phyloP scores from a whole-genome alignment of 2,888 invertebrate species.

The Nomada flava region DNA sequence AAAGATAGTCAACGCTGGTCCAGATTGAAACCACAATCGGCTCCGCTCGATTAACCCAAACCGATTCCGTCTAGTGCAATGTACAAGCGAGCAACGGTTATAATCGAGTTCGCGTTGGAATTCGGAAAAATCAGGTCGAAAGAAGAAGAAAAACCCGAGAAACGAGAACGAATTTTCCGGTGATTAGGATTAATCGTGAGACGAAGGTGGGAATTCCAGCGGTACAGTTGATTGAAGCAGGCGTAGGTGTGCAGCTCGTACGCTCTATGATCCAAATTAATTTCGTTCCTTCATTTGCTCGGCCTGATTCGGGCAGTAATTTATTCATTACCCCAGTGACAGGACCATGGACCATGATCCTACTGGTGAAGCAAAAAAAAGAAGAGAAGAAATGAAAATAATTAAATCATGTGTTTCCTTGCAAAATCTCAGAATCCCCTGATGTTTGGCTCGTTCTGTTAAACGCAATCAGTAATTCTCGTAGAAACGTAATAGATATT shows the following conservation, averaged over 20 bases:
- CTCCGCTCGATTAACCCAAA: slow-evolving; percentile 12
- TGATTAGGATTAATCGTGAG: slow-evolving; percentile 47
- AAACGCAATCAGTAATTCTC: neutral
- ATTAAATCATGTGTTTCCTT: slow-evolving; percentile 9
- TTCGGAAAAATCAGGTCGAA: neutral
- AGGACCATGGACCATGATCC: slow-evolving; percentile 16
- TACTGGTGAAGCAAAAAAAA: slow-evolving; percentile 5
- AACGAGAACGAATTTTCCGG: slow-evolving; percentile 18
- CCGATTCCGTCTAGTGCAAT: neutral
- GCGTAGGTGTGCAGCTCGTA: slow-evolving; percentile 24
- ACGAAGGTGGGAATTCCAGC: slow-evolving; percentile 36
- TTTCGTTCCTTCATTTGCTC: slow-evolving; percentile 9
- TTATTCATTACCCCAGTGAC: slow-evolving; percentile 16
- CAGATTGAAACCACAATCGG: neutral
- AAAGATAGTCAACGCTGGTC: neutral
- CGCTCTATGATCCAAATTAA: slow-evolving; percentile 19
- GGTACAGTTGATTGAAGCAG: slow-evolving; percentile 6
- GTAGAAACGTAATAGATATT: neutral
- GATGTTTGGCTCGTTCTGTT: neutral
- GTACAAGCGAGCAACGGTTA: slow-evolving; percentile 13
- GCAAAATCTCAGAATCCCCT: neutral
- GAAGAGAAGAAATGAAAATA: too few species aligned
- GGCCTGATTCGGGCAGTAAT: slow-evolving; percentile 20
- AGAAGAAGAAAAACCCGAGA: neutral
- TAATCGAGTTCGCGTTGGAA: slow-evolving; percentile 16